Percentiles rank a stretch among this genome's conserved stretches.
phyloP scores from a whole-genome alignment of 2,888 invertebrate genomes.

The Elysia crispata region DNA sequence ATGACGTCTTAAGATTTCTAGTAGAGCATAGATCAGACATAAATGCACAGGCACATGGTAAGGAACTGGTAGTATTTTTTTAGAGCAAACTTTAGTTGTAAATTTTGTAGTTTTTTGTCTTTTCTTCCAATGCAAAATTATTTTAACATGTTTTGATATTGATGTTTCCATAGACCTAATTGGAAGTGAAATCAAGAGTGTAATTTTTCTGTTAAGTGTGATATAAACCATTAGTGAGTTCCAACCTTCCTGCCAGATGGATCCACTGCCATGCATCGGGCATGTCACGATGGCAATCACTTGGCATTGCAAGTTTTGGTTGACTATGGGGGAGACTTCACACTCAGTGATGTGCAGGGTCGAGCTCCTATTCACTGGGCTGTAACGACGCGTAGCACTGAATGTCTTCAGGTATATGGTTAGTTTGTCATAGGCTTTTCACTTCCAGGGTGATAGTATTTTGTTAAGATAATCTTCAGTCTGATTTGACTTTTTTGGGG shows the following conservation, averaged over 20 bases:
- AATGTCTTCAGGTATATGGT: conserved; percentile 72
- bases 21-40: conserved; percentile 71
- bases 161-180: no score
- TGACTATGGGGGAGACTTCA: conserved; percentile 71
- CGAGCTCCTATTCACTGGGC: conserved; percentile 77
- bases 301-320: conserved; percentile 69
- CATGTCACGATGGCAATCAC: conserved; percentile 74
- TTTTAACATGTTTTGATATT: neutral
- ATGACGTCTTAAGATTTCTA: conserved; percentile 69
- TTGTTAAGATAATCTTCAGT: neutral
- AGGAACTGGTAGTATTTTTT: no score
- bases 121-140: neutral
- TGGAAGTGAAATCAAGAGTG: no score
- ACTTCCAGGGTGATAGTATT: no score
- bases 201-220: no score
- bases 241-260: conserved; percentile 67
- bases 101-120: neutral
- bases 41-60: conserved; percentile 73
- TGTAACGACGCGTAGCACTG: conserved; percentile 66
- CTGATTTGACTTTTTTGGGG: neutral
- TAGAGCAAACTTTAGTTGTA: no score
- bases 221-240: neutral
- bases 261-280: conserved; percentile 75
- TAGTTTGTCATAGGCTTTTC: neutral
- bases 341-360: conserved; percentile 70